phyloP scores from a whole-genome alignment of 2,113 vertebrate species.

The Gavia stellata region DNA sequence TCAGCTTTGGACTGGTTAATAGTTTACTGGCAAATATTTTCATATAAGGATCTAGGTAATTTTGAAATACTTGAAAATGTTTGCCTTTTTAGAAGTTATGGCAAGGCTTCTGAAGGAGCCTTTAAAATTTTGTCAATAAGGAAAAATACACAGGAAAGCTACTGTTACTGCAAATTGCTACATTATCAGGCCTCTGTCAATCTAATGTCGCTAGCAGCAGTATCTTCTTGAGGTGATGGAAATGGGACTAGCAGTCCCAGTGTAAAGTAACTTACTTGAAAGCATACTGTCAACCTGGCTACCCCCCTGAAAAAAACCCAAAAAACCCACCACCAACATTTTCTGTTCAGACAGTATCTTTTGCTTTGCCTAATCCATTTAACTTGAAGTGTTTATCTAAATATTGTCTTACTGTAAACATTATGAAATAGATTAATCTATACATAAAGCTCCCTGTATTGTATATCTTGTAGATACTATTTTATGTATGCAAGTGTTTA shows the following conservation, averaged over 20 bases:
- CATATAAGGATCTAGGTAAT: background rate
- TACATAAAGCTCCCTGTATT: background rate
- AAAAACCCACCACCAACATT: background rate
- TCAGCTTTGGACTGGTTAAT: background rate
- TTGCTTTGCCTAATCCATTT: background rate
- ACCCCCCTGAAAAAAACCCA: background rate
- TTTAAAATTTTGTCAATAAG: background rate
- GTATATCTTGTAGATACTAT: background rate
- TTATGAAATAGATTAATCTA: background rate
- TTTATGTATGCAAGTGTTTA: background rate
- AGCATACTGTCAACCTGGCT: background rate
- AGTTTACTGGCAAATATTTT: background rate
- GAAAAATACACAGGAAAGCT: background rate
- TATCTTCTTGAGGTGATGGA: background rate
- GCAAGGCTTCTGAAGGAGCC: background rate
- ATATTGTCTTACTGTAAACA: conserved; percentile 1
- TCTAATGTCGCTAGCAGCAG: background rate
- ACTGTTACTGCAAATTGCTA: background rate
- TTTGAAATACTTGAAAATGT: background rate
- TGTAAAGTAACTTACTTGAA: background rate
- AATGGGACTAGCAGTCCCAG: background rate
- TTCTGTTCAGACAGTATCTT: background rate
- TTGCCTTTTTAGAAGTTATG: background rate
- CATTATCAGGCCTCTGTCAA: background rate
- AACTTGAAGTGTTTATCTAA: conserved; percentile 34